Evolutionary conservation across 1,140 invertebrate species (phyloP), one percentile per base, ranked within the genome.

Genomic region (Ditylenchus dipsaci): DNA sequence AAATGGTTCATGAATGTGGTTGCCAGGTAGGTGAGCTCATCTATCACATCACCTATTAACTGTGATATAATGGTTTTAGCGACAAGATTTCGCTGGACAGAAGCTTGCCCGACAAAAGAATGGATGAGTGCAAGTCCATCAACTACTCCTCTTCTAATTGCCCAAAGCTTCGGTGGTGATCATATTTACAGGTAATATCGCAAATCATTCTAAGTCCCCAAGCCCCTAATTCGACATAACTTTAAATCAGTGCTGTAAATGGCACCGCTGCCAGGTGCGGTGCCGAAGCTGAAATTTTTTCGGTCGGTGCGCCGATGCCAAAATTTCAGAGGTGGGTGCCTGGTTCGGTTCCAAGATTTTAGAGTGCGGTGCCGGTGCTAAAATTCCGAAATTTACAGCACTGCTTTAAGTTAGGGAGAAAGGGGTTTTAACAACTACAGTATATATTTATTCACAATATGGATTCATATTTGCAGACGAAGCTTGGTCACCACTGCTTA

Each of bases 391-490:
- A n/a, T n/a, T n/a, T n/a, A n/a, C n/a, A n/a, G n/a, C n/a, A n/a
- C n/a, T n/a, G n/a, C n/a, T n/a, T n/a, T n/a, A n/a, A 15, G n/a
- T n/a, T n/a, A n/a, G n/a, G n/a, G n/a, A n/a, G n/a, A n/a, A n/a
- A n/a, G n/a, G n/a, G n/a, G n/a, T n/a, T n/a, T n/a, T n/a, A n/a
- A n/a, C n/a, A 38, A 88, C 94, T 57, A n/a, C n/a, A n/a, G n/a
- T n/a, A n/a, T n/a, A n/a, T n/a, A n/a, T n/a, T n/a, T n/a, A 91
- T 93, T 75, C n/a, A n/a, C n/a, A n/a, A n/a, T n/a, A n/a, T n/a
- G n/a, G n/a, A n/a, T n/a, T n/a, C n/a, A n/a, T n/a, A n/a, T 94
- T 92, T 85, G 91, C 89, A 79, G 92, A 95, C 83, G 92, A 95
- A 85, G 89, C 91, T 1, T 90, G 90, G 83, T 90, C 90, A 5